Conservation (phyloP, 2,797 vertebrate species). For the Luscinia megarhynchos region DNA sequence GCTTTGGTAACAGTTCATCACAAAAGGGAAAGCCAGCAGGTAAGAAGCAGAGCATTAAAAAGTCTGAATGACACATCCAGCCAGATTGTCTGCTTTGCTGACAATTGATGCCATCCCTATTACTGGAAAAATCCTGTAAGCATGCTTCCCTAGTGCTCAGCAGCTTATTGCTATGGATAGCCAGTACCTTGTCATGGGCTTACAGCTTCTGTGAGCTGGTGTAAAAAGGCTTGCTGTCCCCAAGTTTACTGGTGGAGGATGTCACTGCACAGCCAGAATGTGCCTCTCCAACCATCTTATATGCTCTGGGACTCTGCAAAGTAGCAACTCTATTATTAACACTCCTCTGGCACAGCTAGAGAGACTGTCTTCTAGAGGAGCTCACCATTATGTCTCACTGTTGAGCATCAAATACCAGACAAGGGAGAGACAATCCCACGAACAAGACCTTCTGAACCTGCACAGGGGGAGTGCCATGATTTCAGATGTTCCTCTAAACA, state of each 20-base stretch:
- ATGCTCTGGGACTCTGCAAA: not conserved
- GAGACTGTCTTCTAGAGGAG: not conserved
- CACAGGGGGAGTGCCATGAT: rapidly evolving
- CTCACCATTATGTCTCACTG: not conserved
- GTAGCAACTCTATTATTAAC: not conserved
- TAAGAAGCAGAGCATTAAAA: constrained; percentile 8
- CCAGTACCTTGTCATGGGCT: constrained; percentile 4
- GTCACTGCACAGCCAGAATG: not conserved
- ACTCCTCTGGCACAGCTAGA: not conserved
- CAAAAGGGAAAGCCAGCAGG: constrained; percentile 19
- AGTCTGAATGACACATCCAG: constrained; percentile 57
- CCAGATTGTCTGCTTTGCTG: constrained; percentile 52
- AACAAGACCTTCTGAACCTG: not conserved
- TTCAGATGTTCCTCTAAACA: not conserved
- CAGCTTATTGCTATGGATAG: constrained; percentile 33
- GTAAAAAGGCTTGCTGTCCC: constrained; percentile 8
- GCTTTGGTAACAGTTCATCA: not conserved
- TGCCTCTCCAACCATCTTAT: not conserved
- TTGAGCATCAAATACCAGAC: not conserved
- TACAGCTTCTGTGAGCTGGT: not conserved
- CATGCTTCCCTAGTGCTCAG: not conserved
- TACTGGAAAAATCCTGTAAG: constrained; percentile 27
- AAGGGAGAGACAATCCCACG: not conserved
- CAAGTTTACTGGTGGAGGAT: not conserved
- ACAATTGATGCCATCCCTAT: constrained; percentile 53